These are phyloP conservation scores for Tyria jacobaeae DNA, from an alignment of 2,888 invertebrate genomes.

Conservation along the genomic window DNA sequence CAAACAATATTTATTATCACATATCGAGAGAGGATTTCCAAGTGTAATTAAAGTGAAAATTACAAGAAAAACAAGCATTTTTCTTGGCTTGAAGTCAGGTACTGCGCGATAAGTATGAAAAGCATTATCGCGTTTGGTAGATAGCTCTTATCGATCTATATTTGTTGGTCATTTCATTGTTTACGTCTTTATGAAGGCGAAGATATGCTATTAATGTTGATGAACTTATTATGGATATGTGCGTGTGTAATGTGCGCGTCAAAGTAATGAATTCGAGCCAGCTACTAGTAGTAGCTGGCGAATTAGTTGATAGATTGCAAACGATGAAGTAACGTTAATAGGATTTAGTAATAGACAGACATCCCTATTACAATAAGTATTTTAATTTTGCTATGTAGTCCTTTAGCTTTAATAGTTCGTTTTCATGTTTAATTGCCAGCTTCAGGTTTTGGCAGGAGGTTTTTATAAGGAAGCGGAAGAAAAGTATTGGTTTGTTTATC, in stretches of 20 bases:
- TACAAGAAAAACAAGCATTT: constrained; percentile 53
- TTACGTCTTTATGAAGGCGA: constrained; percentile 29
- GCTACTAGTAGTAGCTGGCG: not conserved
- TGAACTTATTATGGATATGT: not conserved
- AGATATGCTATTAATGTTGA: constrained; percentile 3
- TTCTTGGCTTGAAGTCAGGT: constrained; percentile 34
- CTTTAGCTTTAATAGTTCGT: not conserved
- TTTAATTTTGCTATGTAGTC: not conserved
- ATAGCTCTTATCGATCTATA: constrained; percentile 58
- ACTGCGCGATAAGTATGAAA: constrained; percentile 45
- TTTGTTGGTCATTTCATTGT: constrained; percentile 73
- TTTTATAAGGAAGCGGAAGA: no score
- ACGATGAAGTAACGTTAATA: not conserved
- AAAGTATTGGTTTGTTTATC: no score
- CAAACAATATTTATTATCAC: constrained; percentile 63
- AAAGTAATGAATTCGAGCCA: constrained; percentile 3
- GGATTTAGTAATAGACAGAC: constrained; percentile 6
- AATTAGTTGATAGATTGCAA: constrained; percentile 3
- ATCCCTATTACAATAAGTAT: not conserved
- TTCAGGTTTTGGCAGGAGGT: not conserved
- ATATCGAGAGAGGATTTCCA: constrained; percentile 60
- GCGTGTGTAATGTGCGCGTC: not conserved
- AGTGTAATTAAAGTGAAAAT: constrained; percentile 48
- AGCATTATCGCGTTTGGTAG: constrained; percentile 60
- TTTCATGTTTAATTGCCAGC: not conserved